Conservation (phyloP, 2,888 invertebrate species). For the Aleiodes alternator region DNA sequence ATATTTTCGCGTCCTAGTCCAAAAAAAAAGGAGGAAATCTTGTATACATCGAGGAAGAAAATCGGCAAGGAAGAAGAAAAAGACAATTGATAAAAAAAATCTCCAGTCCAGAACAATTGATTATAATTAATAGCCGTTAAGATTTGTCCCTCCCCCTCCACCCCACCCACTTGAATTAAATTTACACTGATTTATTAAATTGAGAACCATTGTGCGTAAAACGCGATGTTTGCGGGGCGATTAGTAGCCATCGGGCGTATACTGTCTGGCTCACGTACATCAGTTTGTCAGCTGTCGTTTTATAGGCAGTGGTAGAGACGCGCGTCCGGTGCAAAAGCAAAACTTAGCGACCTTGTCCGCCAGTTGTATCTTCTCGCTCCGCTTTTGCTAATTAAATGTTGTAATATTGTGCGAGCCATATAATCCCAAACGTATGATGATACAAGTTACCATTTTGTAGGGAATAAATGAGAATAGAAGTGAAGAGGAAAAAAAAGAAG, state of each 20-base stretch:
- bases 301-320: conserved; percentile 37
- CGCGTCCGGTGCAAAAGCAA: conserved; percentile 53
- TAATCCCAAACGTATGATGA: conserved; percentile 51
- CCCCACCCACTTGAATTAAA: background rate
- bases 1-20: conserved; percentile 4
- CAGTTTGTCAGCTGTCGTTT: conserved; percentile 70
- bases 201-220: conserved; percentile 65
- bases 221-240: conserved; percentile 72
- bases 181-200: conserved; percentile 44
- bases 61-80: too few relatives aligned
- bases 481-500: background rate
- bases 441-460: conserved; percentile 39
- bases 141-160: too few relatives aligned
- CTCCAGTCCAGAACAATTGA: background rate
- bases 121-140: conserved; percentile 3
- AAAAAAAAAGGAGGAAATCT: background rate
- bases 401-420: conserved; percentile 53
- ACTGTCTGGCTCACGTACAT: conserved; percentile 72
- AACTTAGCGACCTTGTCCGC: conserved; percentile 65
- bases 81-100: conserved; percentile 3
- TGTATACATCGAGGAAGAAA: background rate
- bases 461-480: conserved; percentile 7
- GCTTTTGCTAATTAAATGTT: conserved; percentile 67
- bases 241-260: conserved; percentile 72
- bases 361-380: conserved; percentile 67